A percentile compares a stretch with the other conserved stretches of the same genome.
phyloP scores from a whole-genome alignment of 2,113 vertebrate species.

The Siniperca knerii region DNA sequence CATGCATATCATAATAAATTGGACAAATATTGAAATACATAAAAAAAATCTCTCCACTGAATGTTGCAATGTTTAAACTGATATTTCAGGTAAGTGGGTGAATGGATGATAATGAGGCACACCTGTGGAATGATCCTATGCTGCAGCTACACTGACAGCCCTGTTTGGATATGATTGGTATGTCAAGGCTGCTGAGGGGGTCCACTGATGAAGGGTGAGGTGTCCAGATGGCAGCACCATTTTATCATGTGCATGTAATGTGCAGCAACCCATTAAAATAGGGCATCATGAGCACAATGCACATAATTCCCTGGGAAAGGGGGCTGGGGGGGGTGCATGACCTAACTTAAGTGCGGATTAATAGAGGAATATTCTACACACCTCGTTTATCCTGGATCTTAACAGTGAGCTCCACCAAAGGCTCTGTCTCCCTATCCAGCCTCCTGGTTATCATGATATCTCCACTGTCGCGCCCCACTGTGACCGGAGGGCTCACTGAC shows the following conservation, averaged over 20 bases:
- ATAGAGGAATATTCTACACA: slow-evolving; percentile 73
- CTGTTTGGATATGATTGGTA: slow-evolving; percentile 22
- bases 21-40: not conserved
- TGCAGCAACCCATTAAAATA: slow-evolving; percentile 60
- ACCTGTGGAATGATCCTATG: slow-evolving; percentile 68
- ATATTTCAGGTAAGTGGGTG: slow-evolving; percentile 16
- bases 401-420: slow-evolving; percentile 85
- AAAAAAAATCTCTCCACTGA: not conserved
- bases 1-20: not conserved
- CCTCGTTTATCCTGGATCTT: slow-evolving; percentile 89
- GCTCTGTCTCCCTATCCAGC: slow-evolving; percentile 87
- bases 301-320: slow-evolving; percentile 40
- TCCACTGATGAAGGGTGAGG: slow-evolving; percentile 42
- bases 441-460: slow-evolving; percentile 83
- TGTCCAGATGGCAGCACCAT: slow-evolving; percentile 72
- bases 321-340: not conserved
- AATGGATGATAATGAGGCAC: slow-evolving; percentile 31
- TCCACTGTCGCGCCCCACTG: slow-evolving; percentile 86
- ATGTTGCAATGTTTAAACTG: not conserved
- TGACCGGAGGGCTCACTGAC: slow-evolving; percentile 81
- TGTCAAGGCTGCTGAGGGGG: slow-evolving; percentile 45
- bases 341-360: slow-evolving; percentile 53
- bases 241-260: slow-evolving; percentile 46
- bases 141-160: slow-evolving; percentile 20
- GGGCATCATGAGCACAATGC: slow-evolving; percentile 53